Conservation (phyloP, 2,888 invertebrate species). For the Dryomyza anilis region DNA sequence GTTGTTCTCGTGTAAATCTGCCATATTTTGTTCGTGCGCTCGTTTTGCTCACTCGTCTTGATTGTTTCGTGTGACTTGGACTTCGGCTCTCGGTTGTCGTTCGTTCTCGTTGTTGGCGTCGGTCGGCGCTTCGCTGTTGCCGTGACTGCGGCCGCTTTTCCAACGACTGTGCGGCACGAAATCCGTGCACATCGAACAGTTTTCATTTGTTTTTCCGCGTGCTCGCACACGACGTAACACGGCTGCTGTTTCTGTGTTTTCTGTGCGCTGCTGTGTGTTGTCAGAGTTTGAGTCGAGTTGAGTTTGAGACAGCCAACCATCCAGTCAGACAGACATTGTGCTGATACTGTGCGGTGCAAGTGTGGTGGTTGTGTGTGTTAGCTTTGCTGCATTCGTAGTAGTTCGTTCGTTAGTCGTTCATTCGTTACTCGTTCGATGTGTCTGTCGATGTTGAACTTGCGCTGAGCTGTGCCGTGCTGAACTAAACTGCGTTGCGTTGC, state of each 20-base stretch:
- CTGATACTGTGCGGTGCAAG: neutral
- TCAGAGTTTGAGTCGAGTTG: conserved; percentile 29
- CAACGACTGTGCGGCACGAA: conserved; percentile 33
- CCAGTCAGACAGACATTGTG: neutral
- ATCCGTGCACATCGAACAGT: conserved; percentile 53
- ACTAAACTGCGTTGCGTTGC: no score
- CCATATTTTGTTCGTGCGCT: no score
- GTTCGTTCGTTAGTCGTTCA: conserved; percentile 2
- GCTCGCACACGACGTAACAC: conserved; percentile 57
- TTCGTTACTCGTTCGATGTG: conserved; percentile 13
- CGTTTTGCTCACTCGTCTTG: no score
- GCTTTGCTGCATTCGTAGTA: no score
- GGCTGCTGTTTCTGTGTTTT: conserved; percentile 11
- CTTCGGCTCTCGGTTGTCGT: no score
- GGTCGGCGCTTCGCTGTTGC: conserved; percentile 33
- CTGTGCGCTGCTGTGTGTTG: conserved; percentile 24
- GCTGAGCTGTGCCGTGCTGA: no score
- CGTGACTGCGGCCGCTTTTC: conserved; percentile 26
- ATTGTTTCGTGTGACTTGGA: no score
- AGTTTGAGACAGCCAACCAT: conserved; percentile 22
- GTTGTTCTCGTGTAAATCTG: no score
- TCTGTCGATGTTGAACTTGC: neutral
- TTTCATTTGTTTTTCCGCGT: conserved; percentile 63
- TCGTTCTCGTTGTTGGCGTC: conserved; percentile 10
- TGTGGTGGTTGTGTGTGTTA: no score